A percentile compares a stretch with the other conserved stretches of the same genome.
Conservation (phyloP, 64 coral and sea anemone species). For the Catalaphyllia jardinei region DNA sequence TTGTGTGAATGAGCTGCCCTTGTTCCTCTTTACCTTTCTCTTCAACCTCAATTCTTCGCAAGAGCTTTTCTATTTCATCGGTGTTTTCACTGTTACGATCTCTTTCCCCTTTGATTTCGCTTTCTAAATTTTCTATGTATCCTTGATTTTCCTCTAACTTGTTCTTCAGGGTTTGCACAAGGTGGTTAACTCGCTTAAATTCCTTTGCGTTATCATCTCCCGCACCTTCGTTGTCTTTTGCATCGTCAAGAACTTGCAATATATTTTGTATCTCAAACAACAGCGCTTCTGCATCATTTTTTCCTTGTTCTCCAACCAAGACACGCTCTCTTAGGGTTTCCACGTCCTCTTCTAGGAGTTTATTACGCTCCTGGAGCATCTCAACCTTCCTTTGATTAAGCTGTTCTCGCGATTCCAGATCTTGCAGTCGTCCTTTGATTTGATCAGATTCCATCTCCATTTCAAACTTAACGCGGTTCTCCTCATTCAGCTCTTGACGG, state of each 20-base stretch:
- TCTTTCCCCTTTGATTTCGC: constrained; percentile 49
- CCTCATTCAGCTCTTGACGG: neutral
- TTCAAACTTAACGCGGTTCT: constrained; percentile 10
- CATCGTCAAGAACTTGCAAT: neutral
- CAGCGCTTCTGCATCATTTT: constrained; percentile 29
- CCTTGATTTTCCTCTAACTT: constrained; percentile 33
- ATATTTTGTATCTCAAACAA: constrained; percentile 26
- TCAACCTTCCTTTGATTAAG: constrained; percentile 13
- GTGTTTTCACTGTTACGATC: constrained; percentile 37
- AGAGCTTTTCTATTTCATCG: constrained; percentile 62
- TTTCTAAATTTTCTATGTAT: constrained; percentile 38
- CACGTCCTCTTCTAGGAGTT: constrained; percentile 1
- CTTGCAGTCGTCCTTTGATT: constrained; percentile 11
- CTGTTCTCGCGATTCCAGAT: neutral
- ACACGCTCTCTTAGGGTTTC: constrained; percentile 23
- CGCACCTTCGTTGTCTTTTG: neutral
- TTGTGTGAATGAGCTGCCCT: constrained; percentile 57
- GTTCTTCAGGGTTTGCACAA: constrained; percentile 41
- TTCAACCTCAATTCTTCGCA: constrained; percentile 25
- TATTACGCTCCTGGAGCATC: constrained; percentile 40
- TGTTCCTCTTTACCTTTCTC: constrained; percentile 70
- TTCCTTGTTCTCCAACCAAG: neutral
- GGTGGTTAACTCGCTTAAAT: neutral
- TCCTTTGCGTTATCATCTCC: neutral
- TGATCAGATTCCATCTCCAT: constrained; percentile 17